Percentiles rank a stretch among this genome's conserved stretches.
Conservation (phyloP, 2,888 invertebrate genomes). For the Lasioglossum figueresi region DNA sequence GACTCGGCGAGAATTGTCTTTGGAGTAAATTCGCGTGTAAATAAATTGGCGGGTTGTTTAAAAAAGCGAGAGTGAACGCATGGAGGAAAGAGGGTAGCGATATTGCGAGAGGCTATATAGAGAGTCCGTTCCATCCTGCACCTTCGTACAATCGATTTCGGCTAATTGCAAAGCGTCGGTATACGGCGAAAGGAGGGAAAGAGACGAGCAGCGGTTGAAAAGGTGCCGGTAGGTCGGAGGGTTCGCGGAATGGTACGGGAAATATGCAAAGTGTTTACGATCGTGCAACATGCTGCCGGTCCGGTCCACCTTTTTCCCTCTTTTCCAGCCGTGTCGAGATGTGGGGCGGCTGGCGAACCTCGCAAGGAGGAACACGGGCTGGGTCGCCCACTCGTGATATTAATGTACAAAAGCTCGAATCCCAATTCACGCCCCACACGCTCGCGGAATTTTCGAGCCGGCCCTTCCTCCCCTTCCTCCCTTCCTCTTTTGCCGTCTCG, state of each 20-base stretch:
- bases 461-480: neutral
- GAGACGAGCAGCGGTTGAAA: slow-evolving; percentile 56
- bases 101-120: slow-evolving; percentile 49
- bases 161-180: slow-evolving; percentile 80
- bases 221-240: slow-evolving; percentile 67
- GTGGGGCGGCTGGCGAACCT: slow-evolving; percentile 41
- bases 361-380: slow-evolving; percentile 59
- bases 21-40: neutral
- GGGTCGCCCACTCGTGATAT: slow-evolving; percentile 65
- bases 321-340: slow-evolving; percentile 35
- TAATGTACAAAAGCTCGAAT: slow-evolving; percentile 69
- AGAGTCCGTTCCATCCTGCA: slow-evolving; percentile 73
- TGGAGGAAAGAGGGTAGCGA: neutral
- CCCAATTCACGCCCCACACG: slow-evolving; percentile 62
- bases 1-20: neutral
- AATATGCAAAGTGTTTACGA: slow-evolving; percentile 83
- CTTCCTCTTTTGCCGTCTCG: neutral
- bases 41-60: neutral
- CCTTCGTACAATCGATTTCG: slow-evolving; percentile 80
- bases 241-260: slow-evolving; percentile 72
- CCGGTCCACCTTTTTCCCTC: slow-evolving; percentile 63
- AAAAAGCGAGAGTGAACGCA: neutral
- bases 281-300: slow-evolving; percentile 81
- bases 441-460: slow-evolving; percentile 59
- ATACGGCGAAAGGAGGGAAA: slow-evolving; percentile 58